Base-by-base conservation (phyloP, 2,797 vertebrate genomes). In the Gallinago nigripennis region DNA sequence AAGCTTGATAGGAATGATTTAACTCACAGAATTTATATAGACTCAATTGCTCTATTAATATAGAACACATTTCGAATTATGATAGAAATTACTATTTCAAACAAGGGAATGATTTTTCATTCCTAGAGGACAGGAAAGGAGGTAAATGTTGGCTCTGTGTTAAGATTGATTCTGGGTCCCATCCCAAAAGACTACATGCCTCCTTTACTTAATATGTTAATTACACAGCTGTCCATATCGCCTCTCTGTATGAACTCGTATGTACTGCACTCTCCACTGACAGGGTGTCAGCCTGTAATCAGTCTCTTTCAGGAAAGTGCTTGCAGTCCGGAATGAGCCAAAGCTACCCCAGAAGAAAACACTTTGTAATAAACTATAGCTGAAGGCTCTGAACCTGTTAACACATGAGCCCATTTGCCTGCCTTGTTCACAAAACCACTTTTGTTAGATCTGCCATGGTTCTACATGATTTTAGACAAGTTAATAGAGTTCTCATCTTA, bases 391-490 rank as follows among this genome's bases (percentile, higher is more conserved):
- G 54, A 63, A 78, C 8, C 13, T 65, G 31, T 54, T 86, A 54
- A 51, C 24, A 33, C 3, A 53, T 0, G 4, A 58, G 2, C 2
- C 5, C 1, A 4, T 64, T 75, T 71, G 5, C 23, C 54, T 50
- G 5, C 2, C 20, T 60, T 84, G 76, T 89, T 61, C 27, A 75
- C 13, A 69, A 57, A 70, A 83, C 0, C 3, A 8, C 3, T 68
- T 37, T 45, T 68, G 9, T 79, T 72, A 68, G 11, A 27, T 54
- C 23, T 86, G 12, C 23, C 50, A 57, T 76, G 16, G 8, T 39
- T 56, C 16, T 85, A 25, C 8, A 27, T n/a, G 5, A 83, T 73
- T 50, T 77, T 77, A 77, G 8, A 72, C 19, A 79, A n/a, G 2
- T 69, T 57, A 57, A 45, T 7, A 54, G 23, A 60, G 12, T 46